Percentiles rank a stretch among this genome's conserved stretches.
These are phyloP conservation scores for Sisor rabdophorus DNA, from an alignment of 2,113 vertebrate species.

Conservation along the genomic window DNA sequence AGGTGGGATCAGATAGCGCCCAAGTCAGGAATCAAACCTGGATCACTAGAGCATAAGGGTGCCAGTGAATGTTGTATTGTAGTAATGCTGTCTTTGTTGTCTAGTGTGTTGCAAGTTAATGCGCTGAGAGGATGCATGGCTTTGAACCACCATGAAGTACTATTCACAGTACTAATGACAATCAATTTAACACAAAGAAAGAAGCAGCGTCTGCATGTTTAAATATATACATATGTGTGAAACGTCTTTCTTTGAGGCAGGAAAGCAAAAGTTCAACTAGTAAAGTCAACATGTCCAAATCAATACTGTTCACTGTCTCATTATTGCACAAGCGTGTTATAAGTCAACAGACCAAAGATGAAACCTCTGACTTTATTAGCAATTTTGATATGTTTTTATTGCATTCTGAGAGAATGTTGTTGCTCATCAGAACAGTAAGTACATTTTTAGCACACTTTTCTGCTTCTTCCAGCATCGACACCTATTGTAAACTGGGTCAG, in stretches of 20 bases:
- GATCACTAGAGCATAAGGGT: no score
- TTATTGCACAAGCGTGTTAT: slow-evolving; percentile 37
- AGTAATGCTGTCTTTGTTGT: no score
- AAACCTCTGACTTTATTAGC: slow-evolving; percentile 47
- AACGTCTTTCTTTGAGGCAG: not conserved
- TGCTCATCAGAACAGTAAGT: slow-evolving; percentile 60
- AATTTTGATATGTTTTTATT: slow-evolving; percentile 50
- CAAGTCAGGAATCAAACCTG: no score
- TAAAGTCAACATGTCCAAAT: slow-evolving; percentile 64
- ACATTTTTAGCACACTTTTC: not conserved
- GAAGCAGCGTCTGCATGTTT: no score
- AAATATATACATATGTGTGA: not conserved
- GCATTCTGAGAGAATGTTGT: slow-evolving; percentile 46
- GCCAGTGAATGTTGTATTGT: no score
- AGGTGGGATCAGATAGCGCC: no score
- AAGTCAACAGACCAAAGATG: slow-evolving; percentile 57
- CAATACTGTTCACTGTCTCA: slow-evolving; percentile 55
- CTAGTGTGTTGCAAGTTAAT: no score
- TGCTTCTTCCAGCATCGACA: no score
- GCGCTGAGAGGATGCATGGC: no score
- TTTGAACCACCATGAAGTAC: no score
- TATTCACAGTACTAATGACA: no score
- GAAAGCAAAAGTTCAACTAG: slow-evolving; percentile 63
- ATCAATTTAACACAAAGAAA: not conserved
- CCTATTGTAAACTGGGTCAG: not conserved